These are phyloP conservation scores for Anguilla anguilla DNA, from an alignment of 2,797 vertebrate species.

Conservation along the genomic window DNA sequence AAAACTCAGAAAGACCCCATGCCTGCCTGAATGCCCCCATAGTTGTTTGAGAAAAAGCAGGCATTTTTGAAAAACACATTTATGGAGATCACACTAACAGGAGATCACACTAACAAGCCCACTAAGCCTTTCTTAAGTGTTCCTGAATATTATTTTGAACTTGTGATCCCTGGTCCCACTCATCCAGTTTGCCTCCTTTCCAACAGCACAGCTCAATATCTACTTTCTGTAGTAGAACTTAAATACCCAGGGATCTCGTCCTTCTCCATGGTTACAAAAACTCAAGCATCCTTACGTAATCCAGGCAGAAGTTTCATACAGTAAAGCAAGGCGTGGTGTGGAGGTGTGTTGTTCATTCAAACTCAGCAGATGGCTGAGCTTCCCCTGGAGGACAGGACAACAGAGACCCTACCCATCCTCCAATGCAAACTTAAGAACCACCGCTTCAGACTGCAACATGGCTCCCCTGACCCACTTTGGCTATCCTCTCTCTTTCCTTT, in stretches of 20 bases:
- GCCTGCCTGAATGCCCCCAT: neutral
- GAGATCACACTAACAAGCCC: no score
- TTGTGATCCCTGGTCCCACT: slow-evolving; percentile 22
- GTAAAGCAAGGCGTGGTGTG: neutral
- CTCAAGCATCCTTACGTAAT: slow-evolving; percentile 2
- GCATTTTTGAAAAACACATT: neutral
- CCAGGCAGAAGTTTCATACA: no score
- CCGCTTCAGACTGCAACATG: no score
- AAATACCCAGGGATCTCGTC: neutral
- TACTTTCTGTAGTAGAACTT: neutral
- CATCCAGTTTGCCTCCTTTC: slow-evolving; percentile 22
- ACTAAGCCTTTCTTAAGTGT: neutral
- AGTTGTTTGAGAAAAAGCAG: neutral
- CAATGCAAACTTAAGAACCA: neutral
- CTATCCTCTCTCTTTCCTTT: neutral
- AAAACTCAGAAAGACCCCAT: neutral
- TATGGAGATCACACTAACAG: neutral
- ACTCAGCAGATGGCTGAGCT: neutral
- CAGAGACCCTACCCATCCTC: neutral
- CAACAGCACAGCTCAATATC: neutral
- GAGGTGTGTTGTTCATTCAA: no score
- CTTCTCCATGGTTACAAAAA: neutral
- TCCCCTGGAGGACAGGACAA: neutral
- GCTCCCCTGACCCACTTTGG: neutral
- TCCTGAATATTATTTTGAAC: neutral